These are phyloP conservation scores for Rhamnusium bicolor DNA, from an alignment of 2,888 invertebrate genomes.

Conservation along the genomic window DNA sequence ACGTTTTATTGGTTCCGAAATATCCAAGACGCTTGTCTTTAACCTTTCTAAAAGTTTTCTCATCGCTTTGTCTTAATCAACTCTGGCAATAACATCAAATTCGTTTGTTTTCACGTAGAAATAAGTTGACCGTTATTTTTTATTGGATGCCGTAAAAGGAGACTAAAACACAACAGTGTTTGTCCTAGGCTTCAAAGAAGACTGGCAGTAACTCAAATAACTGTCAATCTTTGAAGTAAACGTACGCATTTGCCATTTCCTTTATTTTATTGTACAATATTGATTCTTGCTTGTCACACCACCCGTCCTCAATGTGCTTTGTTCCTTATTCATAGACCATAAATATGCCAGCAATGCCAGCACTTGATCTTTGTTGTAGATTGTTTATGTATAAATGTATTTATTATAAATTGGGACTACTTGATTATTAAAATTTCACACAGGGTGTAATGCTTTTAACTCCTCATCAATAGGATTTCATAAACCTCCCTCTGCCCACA, in stretches of 20 bases:
- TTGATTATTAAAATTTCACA: too few species aligned
- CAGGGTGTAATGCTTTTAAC: too few species aligned
- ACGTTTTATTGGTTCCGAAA: conserved; percentile 7
- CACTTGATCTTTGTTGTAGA: too few species aligned
- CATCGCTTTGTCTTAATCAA: not conserved
- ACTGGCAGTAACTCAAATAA: conserved; percentile 5
- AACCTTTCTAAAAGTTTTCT: conserved; percentile 11
- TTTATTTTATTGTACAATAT: not conserved
- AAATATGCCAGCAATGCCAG: too few species aligned
- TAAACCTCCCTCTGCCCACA: too few species aligned
- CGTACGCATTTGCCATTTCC: not conserved
- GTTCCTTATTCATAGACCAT: not conserved
- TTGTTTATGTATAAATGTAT: too few species aligned
- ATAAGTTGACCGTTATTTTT: conserved; percentile 8
- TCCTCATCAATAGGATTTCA: too few species aligned
- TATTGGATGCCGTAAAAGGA: conserved; percentile 8
- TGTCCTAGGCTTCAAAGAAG: not conserved
- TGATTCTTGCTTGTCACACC: not conserved
- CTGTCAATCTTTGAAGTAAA: conserved; percentile 2
- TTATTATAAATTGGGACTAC: too few species aligned
- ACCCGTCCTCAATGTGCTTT: not conserved
- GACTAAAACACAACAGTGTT: not conserved
- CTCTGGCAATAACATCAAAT: conserved; percentile 6
- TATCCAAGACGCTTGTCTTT: not conserved
- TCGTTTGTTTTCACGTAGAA: conserved; percentile 16